A percentile compares a stretch with the other conserved stretches of the same genome.
Evolutionary conservation across 2,888 invertebrate species (phyloP).

Genomic region (Dermolepida albohirtum): DNA sequence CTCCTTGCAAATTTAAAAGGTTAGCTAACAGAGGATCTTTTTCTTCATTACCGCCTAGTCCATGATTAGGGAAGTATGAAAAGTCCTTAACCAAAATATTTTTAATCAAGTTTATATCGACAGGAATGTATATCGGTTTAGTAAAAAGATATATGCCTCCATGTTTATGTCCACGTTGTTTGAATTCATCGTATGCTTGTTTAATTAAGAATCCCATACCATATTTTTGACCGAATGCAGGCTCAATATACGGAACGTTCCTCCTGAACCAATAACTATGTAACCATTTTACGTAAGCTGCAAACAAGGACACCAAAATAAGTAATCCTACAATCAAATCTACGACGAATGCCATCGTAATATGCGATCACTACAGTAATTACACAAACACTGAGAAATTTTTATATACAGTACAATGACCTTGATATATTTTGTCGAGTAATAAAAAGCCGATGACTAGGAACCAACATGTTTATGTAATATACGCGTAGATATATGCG

Average conservation of each 20-base stretch:
- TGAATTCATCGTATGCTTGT: slow-evolving; percentile 34
- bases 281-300: slow-evolving; percentile 7
- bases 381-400: too few species aligned
- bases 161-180: slow-evolving; percentile 5
- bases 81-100: slow-evolving; percentile 70
- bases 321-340: background rate
- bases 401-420: too few species aligned
- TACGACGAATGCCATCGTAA: background rate
- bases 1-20: slow-evolving; percentile 31
- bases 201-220: too few species aligned
- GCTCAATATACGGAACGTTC: too few species aligned
- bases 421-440: too few species aligned
- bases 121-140: slow-evolving; percentile 36
- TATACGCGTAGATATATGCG: too few species aligned
- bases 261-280: slow-evolving; percentile 9
- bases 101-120: slow-evolving; percentile 45
- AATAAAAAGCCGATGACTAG: too few species aligned
- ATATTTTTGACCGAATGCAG: background rate
- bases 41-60: slow-evolving; percentile 49
- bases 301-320: background rate
- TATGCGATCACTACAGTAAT: too few species aligned
- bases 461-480: too few species aligned
- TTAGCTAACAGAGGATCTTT: slow-evolving; percentile 18
- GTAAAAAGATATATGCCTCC: slow-evolving; percentile 46
- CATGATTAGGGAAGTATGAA: slow-evolving; percentile 71